Base-by-base conservation (phyloP, 2,113 vertebrate species). In the Mixornis gularis region DNA sequence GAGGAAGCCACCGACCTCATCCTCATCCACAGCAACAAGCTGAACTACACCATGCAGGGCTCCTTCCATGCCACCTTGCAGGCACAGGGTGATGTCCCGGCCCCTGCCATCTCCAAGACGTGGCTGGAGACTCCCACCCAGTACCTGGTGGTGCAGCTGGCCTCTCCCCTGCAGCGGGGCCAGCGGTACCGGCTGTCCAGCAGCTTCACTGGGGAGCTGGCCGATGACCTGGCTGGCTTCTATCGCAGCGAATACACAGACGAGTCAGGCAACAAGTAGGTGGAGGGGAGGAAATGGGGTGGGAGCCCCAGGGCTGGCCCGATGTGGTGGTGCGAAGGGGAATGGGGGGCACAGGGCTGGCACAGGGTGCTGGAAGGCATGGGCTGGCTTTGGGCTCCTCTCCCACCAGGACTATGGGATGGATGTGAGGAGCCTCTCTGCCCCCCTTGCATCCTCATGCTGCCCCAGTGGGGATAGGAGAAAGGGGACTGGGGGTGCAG, bases 181-280 rank as follows among this genome's bases (percentile, higher is more conserved):
- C 55, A 9, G 3, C 34, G 27, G 20, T 99, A 99, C 16, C 58
- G 53, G 13, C 98, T 99, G 72, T 3, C 88, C 59, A 98, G 94
- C 7, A 3, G 4, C 36, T 99, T 99, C 85, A 44, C 18, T 0
- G 99, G 99, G 15, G 98, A 99, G 87, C 97, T 99, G 95, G 98
- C 98, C 0, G 99, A 99, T 0, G 98, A 99, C 84, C 97, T 99
- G 90, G 96, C 98, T 0, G 99, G 99, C 58, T 99, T 99, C 97
- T 99, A 99, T 94, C 98, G 99, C 92, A 99, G 99, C 24, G 98
- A 99, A 94, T 99, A 99, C 60, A 12, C 8, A 2, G 98, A 99
- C 1, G 58, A 89, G 2, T 34, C 32, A 0, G 68, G 87, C 4
- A 89, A 15, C 44, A 99, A 95, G 99, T 99, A 96, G 95, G 99